Base-by-base conservation (phyloP, 2,888 invertebrate genomes). In the Drosophila prolongata region DNA sequence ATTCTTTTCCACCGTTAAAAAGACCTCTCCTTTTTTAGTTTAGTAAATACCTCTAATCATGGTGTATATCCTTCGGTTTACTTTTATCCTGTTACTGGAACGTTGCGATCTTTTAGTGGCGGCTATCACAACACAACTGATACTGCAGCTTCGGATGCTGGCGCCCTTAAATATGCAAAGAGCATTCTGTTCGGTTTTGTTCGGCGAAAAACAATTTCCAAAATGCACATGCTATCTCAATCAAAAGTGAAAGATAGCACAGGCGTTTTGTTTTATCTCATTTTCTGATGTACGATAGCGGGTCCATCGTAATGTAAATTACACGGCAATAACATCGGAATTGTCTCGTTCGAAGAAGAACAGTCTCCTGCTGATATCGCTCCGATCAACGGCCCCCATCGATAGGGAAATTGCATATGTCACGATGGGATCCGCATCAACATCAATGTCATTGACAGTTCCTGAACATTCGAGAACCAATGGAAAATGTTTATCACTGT, bases 151-250 rank as follows among this genome's bases (percentile, higher is more conserved):
- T 37, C 30, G 54, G n/a, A 50, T 55, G 64, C 53, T 46, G 66
- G 27, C 62, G 59, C 56, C 64, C 79, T 80, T 83, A 83, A 88
- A 83, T 83, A 83, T 88, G 77, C 86, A 87, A 79, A 79, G 68
- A 27, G 46, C 68, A 71, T 55, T 58, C 27, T 16, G 46, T 40
- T 46, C 38, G 19, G 19, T 53, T 58, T 54, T 54, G 54, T 53
- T 67, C 55, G 24, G 46, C 52, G 65, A 55, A 65, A 76, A 80
- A 86, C 77, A 87, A 83, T 88, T 87, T 84, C 49, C 70, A 50
- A 83, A 83, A 88, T 82, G 88, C 82, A 82, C 83, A 73, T 60
- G 43, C 52, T 72, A 72, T 61, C 72, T 46, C 66, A 52, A 71
- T 74, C 70, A 73, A 44, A 44, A 11, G n/a, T 35, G 34, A 9